Evolutionary conservation across 2,888 invertebrate species (phyloP), one percentile per base, ranked within the genome.

Genomic region (Epirrhoe tristata): DNA sequence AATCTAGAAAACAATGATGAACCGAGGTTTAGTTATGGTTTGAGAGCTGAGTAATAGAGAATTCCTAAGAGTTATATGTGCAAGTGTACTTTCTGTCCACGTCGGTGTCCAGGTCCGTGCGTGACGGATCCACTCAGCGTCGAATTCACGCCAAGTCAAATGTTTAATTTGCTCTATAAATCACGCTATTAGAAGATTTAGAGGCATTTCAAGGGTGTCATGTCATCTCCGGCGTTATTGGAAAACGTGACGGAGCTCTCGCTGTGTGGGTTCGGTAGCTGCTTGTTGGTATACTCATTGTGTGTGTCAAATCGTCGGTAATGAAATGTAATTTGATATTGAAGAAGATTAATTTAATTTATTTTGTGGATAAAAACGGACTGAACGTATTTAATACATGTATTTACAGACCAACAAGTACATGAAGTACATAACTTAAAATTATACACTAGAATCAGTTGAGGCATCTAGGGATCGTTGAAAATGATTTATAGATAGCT

Each of bases 111-210:
- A 74, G 67, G 88, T 85, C 90, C 93, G 92, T 93, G 93, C 93
- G 93, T 93, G 90, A 86, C 93, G 78, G 90, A 93, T 93, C 86
- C 90, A 91, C 92, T 93, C 93, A 93, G 84, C 88, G 78, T 85
- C 88, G 85, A 89, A 93, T 93, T 93, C 93, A 93, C 92, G 93
- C 80, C 89, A 92, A 93, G 90, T 93, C 93, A 93, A 93, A 93
- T 93, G 93, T 93, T 93, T 93, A 93, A 93, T 93, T 93, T 93
- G 92, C 89, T 93, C 91, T 93, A 92, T 93, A 93, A 93, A 92
- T 92, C 92, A 93, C 86, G 88, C 90, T 85, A 93, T 93, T 93
- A 92, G 88, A 91, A 66, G 46, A 64, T 68, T 63, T 58, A 64
- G 61, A 68, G 89, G 87, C 90, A 89, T 93, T 93, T 93, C 91